Base-by-base conservation (phyloP, 2,797 vertebrate genomes). In the Pyrocephalus nanus region DNA sequence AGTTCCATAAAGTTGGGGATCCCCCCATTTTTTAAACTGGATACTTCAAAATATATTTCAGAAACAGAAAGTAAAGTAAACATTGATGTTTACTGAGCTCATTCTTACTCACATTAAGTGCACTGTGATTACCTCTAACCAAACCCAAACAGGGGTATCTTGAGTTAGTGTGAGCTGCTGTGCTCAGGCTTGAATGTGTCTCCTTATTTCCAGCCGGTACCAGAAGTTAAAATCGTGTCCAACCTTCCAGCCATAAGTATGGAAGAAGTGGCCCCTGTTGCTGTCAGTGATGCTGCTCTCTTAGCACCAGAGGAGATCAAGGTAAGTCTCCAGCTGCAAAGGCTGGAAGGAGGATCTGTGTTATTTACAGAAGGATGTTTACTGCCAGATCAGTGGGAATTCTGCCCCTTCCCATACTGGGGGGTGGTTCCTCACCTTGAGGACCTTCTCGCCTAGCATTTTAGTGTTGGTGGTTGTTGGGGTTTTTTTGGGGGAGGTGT, bases 291-390 rank as follows among this genome's bases (percentile, higher is more conserved):
- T 21, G 99, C 98, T n/a, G 98, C 98, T 5, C 98, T 99, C 55
- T 96, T 99, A 20, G 99, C 99, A 73, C 99, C 99, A n/a, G 99
- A 99, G 88, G 99, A 99, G 97, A 88, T 99, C 88, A 99, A 99
- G 98, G 99, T 99, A 96, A 95, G 97, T 55, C 54, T 3, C 23
- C 80, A 88, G 34, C 34, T 16, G 8, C 5, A 0, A 23, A 53
- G 53, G 29, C 15, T 17, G 5, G 4, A 51, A 50, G 67, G 38
- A 30, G 34, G 45, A 47, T 65, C 78, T 21, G 3, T 61, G 12
- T 17, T 66, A 11, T 60, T 54, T 72, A 6, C n/a, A 34, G 45
- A 38, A 67, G 32, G 45, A 26, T 76, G 15, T 51, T 67, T 30
- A 32, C 29, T 62, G 70, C 36, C 32, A 64, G 12, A 60, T 62